A percentile compares a stretch with the other conserved stretches of the same genome.
These are phyloP conservation scores for Pseudorhiza aurosa DNA, from an alignment of 30 jellyfish, hydroid and myxozoan genomes.

Conservation along the genomic window DNA sequence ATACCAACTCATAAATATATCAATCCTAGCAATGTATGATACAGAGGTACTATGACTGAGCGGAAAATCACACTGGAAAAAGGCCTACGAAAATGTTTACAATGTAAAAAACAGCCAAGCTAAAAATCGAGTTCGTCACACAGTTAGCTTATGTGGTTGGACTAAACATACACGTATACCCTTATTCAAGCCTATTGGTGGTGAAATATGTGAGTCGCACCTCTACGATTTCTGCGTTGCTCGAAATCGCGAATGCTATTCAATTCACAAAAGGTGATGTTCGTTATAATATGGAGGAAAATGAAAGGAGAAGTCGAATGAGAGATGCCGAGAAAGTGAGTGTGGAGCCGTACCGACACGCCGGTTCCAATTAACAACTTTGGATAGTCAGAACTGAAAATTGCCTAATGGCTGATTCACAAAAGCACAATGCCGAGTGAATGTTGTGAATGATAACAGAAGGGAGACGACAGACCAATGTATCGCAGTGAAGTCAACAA, in stretches of 20 bases:
- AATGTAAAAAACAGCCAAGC: no score
- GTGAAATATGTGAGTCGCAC: no score
- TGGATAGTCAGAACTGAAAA: neutral
- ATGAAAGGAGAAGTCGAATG: neutral
- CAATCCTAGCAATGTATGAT: no score
- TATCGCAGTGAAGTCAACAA: neutral
- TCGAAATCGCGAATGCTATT: neutral
- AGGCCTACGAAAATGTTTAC: no score
- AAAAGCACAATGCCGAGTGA: neutral
- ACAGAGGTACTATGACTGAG: no score
- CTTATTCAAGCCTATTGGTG: no score
- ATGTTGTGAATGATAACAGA: neutral
- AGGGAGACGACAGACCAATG: neutral
- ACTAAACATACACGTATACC: neutral
- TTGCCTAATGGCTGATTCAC: constrained; percentile 2
- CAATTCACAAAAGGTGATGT: neutral
- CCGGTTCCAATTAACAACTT: constrained; percentile 52
- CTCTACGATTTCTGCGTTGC: no score
- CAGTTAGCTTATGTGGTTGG: no score
- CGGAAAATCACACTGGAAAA: no score
- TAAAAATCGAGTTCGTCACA: no score
- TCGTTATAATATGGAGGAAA: neutral
- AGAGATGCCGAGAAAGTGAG: neutral
- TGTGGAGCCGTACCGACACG: neutral
- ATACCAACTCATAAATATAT: no score